Percentiles rank a stretch among this genome's conserved stretches.
Evolutionary conservation across 2,888 invertebrate genomes (phyloP).

Genomic region (Falcaria lacertinaria): DNA sequence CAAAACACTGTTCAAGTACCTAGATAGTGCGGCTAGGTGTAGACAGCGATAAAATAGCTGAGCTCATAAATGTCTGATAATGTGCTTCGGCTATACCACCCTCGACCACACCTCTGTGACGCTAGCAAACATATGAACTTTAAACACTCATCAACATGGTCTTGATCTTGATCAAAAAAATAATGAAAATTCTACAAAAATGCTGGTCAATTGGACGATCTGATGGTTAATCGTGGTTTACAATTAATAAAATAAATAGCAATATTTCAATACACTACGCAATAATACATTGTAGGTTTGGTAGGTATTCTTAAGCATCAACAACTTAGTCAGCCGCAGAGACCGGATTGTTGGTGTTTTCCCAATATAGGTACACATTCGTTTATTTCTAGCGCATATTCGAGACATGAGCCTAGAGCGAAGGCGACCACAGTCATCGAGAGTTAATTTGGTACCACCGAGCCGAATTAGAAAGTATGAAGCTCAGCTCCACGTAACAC

Average conservation of each 20-base stretch:
- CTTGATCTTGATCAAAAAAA: slow-evolving; percentile 9
- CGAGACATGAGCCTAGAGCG: background rate
- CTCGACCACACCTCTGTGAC: too few relatives aligned
- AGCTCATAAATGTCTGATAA: background rate
- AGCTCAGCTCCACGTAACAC: slow-evolving; percentile 29
- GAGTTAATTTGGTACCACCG: background rate
- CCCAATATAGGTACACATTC: too few relatives aligned
- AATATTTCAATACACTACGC: too few relatives aligned
- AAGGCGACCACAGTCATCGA: background rate
- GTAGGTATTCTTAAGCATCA: too few relatives aligned
- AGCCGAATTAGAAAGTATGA: slow-evolving; percentile 39
- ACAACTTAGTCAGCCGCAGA: too few relatives aligned
- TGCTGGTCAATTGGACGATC: background rate
- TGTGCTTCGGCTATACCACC: too few relatives aligned
- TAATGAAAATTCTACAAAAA: slow-evolving; percentile 15
- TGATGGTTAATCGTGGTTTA: too few relatives aligned
- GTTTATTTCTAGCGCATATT: background rate
- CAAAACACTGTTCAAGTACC: slow-evolving; percentile 22
- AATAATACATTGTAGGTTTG: too few relatives aligned
- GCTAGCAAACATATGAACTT: background rate
- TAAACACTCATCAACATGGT: too few relatives aligned
- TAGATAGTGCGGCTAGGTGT: too few relatives aligned
- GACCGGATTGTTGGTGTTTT: too few relatives aligned
- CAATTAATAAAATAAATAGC: too few relatives aligned
- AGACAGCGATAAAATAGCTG: background rate